Evolutionary conservation across 2,113 vertebrate species (phyloP).

Genomic region (Lepidothrix coronata): DNA sequence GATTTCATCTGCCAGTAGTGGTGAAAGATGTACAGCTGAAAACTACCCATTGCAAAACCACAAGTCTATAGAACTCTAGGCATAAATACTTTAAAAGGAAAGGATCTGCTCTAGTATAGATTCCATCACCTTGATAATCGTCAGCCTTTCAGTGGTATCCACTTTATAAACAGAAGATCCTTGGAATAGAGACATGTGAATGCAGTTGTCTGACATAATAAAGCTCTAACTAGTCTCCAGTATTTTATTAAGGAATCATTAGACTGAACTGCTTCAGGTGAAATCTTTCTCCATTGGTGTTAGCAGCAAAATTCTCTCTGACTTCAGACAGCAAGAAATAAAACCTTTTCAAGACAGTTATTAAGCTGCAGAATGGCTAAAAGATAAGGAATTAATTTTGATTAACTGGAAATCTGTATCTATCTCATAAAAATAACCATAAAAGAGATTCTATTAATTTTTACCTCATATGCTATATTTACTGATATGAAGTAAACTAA

Average conservation of each 20-base stretch:
- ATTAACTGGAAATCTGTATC: constrained; percentile 21
- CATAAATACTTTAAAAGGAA: neutral
- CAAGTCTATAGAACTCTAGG: neutral
- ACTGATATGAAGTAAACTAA: neutral
- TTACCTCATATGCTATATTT: neutral
- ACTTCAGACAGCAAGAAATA: neutral
- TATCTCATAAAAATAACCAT: neutral
- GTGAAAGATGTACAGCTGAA: neutral
- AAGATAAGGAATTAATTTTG: constrained; percentile 29
- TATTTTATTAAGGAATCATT: constrained; percentile 35
- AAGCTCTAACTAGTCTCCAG: neutral
- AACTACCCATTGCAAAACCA: neutral
- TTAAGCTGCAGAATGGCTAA: neutral
- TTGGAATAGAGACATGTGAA: neutral
- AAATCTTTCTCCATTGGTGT: neutral
- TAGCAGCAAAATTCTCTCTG: neutral
- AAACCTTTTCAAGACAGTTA: neutral
- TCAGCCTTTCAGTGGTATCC: neutral
- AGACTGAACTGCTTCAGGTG: neutral
- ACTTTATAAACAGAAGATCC: neutral
- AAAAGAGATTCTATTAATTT: constrained; percentile 1
- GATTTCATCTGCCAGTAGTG: neutral
- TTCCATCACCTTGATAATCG: neutral
- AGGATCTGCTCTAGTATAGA: neutral
- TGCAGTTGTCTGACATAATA: neutral